phyloP scores from a whole-genome alignment of 2,888 invertebrate species.

The Tenthredo livida region DNA sequence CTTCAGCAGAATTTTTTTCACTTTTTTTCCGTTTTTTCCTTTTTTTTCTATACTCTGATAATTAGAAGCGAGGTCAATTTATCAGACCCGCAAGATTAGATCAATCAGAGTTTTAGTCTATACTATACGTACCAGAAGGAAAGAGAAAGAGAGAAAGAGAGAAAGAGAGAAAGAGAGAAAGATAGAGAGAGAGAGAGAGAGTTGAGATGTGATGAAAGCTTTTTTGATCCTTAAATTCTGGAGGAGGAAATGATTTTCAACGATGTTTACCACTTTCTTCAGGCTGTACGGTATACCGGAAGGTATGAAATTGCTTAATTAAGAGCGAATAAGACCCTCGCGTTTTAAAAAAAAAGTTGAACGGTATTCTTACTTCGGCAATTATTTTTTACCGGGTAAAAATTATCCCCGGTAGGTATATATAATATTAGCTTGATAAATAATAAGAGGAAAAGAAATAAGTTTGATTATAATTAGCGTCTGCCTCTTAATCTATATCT shows the following conservation, averaged over 20 bases:
- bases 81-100: background rate
- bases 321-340: slow-evolving; percentile 26
- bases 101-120: background rate
- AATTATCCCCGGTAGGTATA: slow-evolving; percentile 11
- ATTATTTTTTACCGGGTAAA: background rate
- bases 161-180: background rate
- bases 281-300: background rate
- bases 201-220: background rate
- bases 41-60: background rate
- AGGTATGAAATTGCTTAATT: slow-evolving; percentile 16
- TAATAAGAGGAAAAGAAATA: background rate
- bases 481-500: background rate
- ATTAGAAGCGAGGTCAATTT: background rate
- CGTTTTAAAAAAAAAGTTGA: background rate
- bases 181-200: background rate
- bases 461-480: background rate
- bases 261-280: slow-evolving; percentile 7
- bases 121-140: too few species aligned
- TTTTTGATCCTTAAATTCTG: background rate
- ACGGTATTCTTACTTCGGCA: slow-evolving; percentile 28
- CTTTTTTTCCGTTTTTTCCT: background rate
- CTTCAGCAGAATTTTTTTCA: background rate
- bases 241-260: background rate
- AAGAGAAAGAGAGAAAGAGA: background rate
- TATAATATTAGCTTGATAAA: background rate